Evolutionary conservation across 2,888 invertebrate genomes (phyloP).

Genomic region (Lathronympha strigana): DNA sequence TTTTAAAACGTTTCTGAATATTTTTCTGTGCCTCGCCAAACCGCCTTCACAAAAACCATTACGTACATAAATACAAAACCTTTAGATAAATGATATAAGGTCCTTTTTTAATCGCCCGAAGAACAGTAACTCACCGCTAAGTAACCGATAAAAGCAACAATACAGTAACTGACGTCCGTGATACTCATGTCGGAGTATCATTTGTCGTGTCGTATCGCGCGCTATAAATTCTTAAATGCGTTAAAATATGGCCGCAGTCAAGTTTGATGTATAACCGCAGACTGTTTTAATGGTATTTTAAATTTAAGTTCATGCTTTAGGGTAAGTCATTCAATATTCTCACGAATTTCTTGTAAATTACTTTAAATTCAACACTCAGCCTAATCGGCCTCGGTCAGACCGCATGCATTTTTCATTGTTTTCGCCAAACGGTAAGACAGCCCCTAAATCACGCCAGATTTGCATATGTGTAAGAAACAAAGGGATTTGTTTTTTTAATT

Average conservation of each 20-base stretch:
- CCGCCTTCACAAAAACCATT: not conserved
- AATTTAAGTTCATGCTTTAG: not conserved
- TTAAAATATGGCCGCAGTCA: constrained; percentile 55
- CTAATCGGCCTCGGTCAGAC: constrained; percentile 49
- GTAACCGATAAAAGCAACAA: constrained; percentile 47
- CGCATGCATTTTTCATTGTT: constrained; percentile 65
- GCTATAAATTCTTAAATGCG: constrained; percentile 62
- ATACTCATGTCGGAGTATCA: constrained; percentile 47
- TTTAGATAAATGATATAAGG: constrained; percentile 9
- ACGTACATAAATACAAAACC: not conserved
- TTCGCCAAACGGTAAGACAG: constrained; percentile 69
- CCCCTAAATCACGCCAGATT: constrained; percentile 78
- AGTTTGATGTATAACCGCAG: constrained; percentile 51
- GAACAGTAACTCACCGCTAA: constrained; percentile 43
- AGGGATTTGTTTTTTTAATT: constrained; percentile 57
- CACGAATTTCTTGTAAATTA: not conserved
- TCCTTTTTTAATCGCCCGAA: constrained; percentile 23
- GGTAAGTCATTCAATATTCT: not conserved
- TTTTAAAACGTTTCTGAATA: not conserved
- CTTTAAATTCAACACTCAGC: constrained; percentile 38
- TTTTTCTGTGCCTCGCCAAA: not conserved
- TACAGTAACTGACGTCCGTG: constrained; percentile 47
- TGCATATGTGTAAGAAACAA: constrained; percentile 82
- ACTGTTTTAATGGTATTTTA: constrained; percentile 2
- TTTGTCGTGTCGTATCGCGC: constrained; percentile 67